Conservation (phyloP, 2,888 invertebrate genomes). For the Aromia moschata region DNA sequence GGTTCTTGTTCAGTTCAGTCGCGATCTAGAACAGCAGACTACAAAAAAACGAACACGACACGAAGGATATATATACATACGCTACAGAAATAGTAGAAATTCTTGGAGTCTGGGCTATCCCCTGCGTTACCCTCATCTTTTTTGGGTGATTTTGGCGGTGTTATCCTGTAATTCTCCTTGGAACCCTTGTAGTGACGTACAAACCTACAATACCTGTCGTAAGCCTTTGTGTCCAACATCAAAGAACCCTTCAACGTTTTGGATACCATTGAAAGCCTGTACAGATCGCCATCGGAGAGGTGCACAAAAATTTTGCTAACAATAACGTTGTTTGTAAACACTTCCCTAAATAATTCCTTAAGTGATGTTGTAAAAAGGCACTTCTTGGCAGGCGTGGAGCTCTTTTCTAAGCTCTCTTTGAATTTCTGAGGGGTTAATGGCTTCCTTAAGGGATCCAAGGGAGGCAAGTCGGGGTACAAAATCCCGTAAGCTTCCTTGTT, state of each 20-base stretch:
- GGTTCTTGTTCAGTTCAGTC: constrained; percentile 47
- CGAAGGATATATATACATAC: constrained; percentile 33
- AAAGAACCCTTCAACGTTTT: constrained; percentile 42
- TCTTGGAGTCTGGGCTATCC: constrained; percentile 40
- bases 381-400: constrained; percentile 50
- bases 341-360: constrained; percentile 38
- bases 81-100: constrained; percentile 44
- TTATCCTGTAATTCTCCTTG: constrained; percentile 54
- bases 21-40: constrained; percentile 43
- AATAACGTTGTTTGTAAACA: constrained; percentile 47
- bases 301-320: constrained; percentile 52
- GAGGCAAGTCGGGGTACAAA: constrained; percentile 53
- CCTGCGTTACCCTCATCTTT: constrained; percentile 35
- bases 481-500: constrained; percentile 52
- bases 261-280: constrained; percentile 52
- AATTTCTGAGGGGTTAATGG: constrained; percentile 49
- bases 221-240: constrained; percentile 37
- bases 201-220: constrained; percentile 41
- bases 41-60: constrained; percentile 12
- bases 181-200: constrained; percentile 43
- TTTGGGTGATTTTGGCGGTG: constrained; percentile 54
- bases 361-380: constrained; percentile 44
- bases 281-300: constrained; percentile 55
- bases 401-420: constrained; percentile 38
- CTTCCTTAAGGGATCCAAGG: constrained; percentile 38